Evolutionary conservation across 2,797 vertebrate genomes (phyloP), one percentile per base, ranked within the genome.

Genomic region (Danio aesculapii): DNA sequence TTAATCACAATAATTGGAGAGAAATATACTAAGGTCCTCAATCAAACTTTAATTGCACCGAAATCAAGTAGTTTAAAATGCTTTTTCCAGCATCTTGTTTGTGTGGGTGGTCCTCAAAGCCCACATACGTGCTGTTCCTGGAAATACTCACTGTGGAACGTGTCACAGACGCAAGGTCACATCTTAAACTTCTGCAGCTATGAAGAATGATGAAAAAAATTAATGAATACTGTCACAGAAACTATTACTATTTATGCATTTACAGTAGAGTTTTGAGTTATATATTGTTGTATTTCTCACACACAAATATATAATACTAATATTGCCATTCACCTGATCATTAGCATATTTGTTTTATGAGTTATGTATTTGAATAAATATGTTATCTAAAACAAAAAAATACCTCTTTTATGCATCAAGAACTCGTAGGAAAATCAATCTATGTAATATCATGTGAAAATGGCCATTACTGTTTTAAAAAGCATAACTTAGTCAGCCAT

Each of bases 71-170:
- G 49, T 50, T 39, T 19, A 66, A 66, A 66, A 66, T 2, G 8
- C 11, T 53, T 69, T 69, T 43, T n/a, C 43, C 30, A 71, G 69
- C 5, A 71, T n/a, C 50, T 71, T 71, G 30, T 71, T 43, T 71
- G 30, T 43, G 70, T 57, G 70, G 70, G 70, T 14, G n/a, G 16
- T 46, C n/a, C n/a, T 72, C n/a, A 58, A 72, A 58, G 52, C 52
- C 50, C 68, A 71, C 44, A 67, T 50, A 14, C 11, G 43, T 72
- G 52, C 41, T 72, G 41, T 58, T 13, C 12, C n/a, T 46, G 41
- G 53, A 72, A 46, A 57, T 17, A 57, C 21, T 46, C 63, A 66
- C 14, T 47, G 63, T 19, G 39, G 43, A 30, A 30, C 1, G 17
- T 73, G 16, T 59, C 41, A 0, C 12, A 59, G 43, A 59, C 3